phyloP scores from a whole-genome alignment of 2,113 vertebrate genomes.

The Xiphorhynchus elegans region DNA sequence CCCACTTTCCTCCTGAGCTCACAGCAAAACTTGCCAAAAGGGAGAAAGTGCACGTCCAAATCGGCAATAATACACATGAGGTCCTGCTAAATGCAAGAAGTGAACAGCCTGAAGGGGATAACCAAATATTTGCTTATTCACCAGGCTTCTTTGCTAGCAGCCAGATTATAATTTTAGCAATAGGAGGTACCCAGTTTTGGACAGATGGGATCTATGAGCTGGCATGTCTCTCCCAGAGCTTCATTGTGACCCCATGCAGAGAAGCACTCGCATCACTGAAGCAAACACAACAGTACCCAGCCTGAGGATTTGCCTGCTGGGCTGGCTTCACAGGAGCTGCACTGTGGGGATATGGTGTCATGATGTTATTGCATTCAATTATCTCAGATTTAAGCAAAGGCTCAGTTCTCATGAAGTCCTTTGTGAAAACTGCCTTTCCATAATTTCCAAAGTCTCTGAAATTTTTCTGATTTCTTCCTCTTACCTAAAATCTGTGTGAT shows the following conservation, averaged over 20 bases:
- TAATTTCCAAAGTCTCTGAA: not conserved
- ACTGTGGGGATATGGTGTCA: not conserved
- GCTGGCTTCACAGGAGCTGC: not conserved
- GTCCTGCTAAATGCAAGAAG: not conserved
- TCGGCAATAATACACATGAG: not conserved
- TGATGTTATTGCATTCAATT: not conserved
- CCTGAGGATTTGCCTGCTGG: not conserved
- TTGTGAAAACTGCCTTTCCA: not conserved
- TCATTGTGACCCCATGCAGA: not conserved
- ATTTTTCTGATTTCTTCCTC: not conserved
- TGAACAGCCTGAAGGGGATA: not conserved
- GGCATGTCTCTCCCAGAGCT: not conserved
- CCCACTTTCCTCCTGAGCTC: not conserved
- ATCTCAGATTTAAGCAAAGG: not conserved
- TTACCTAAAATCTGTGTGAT: not conserved
- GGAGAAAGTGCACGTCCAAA: not conserved
- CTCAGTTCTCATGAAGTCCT: not conserved
- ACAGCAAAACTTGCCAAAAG: not conserved
- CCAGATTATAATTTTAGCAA: constrained; percentile 30
- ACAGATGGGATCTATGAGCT: constrained; percentile 28
- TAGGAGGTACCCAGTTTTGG: not conserved
- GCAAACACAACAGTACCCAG: not conserved
- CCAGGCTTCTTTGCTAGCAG: not conserved
- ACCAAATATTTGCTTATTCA: not conserved
- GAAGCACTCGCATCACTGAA: not conserved